Base-by-base conservation (phyloP, 2,888 invertebrate species). In the Nematopogon swammerdamellus region DNA sequence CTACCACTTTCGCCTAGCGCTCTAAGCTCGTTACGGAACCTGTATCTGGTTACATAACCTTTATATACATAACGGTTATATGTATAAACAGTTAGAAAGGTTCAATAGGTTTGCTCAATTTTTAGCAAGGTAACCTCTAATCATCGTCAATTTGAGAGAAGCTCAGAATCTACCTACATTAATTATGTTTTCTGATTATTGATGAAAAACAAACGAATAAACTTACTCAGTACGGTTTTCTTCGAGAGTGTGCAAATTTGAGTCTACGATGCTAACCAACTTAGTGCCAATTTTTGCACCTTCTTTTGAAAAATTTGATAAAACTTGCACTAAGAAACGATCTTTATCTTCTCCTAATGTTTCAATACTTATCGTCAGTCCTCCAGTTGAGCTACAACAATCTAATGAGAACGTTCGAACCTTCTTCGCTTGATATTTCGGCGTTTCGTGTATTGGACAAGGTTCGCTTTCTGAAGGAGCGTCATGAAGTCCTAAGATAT, bases 181-280 rank as follows among this genome's bases (percentile, higher is more conserved):
- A n/a, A n/a, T n/a, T n/a, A n/a, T n/a, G n/a, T n/a, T n/a, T n/a
- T n/a, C n/a, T n/a, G n/a, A n/a, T n/a, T n/a, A n/a, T n/a, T n/a
- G n/a, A n/a, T n/a, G n/a, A n/a, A n/a, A n/a, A n/a, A n/a, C n/a
- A n/a, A n/a, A n/a, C n/a, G n/a, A n/a, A n/a, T n/a, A 25, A 25
- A 51, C 68, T 71, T 62, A 82, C 83, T 82, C 82, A 30, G 69
- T 75, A 67, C 85, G 76, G 58, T 84, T 84, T 63, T 87, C 86
- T 72, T 86, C 85, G 63, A 86, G 72, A 14, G 85, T 86, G 55
- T 85, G 84, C 49, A 86, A 70, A 58, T 84, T 81, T 53, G 72
- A 68, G 56, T 84, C 83, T 52, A 83, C 65, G 64, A 85, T 84
- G 56, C 83, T 77, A 47, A 84, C 80, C 51, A 86, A 71, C 57